Evolutionary conservation across 2,113 vertebrate genomes (phyloP), one percentile per base, ranked within the genome.

Genomic region (Craseonycteris thonglongyai): DNA sequence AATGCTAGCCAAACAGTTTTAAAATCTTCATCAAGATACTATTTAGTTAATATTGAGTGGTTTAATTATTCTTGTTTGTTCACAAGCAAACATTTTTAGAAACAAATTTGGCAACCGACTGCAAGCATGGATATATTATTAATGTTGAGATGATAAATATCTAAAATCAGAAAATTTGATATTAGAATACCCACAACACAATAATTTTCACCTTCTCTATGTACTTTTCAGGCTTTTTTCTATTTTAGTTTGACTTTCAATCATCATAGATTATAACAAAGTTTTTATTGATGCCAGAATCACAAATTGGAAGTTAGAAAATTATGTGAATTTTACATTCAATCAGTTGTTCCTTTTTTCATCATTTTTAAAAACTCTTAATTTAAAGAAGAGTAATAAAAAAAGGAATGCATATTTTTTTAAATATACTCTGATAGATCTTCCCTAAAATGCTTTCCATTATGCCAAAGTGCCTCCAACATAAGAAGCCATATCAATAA

Each of bases 1-100:
- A 94, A 96, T 18, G 84, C 45, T 96, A 97, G 71, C 12, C 79
- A 96, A 96, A 95, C 24, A 26, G 90, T 61, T 95, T n/a, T 89
- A 71, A 96, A 96, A 82, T 88, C 84, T 91, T 94, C 90, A 82
- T 88, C 69, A 93, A 97, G 58, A 75, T 92, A 97, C 86, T 81
- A 93, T 97, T 97, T 87, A 92, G 7, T 95, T 97, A 96, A 96
- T 96, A 97, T 51, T 71, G 90, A 96, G 38, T 76, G 61, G 28
- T 76, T 3, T 68, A 61, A 71, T 91, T 98, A 97, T 86, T 69
- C 76, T 12, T 65, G 38, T 91, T 94, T 95, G 47, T 63, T 94
- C 84, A 58, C 21, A 90, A 68, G 85, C 83, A 94, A 94, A 75
- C 4, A 38, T 87, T 92, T 61, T 12, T 86, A 92, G 38, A 68